Conservation (phyloP, 1,140 invertebrate genomes). For the Sycophila sp. region DNA sequence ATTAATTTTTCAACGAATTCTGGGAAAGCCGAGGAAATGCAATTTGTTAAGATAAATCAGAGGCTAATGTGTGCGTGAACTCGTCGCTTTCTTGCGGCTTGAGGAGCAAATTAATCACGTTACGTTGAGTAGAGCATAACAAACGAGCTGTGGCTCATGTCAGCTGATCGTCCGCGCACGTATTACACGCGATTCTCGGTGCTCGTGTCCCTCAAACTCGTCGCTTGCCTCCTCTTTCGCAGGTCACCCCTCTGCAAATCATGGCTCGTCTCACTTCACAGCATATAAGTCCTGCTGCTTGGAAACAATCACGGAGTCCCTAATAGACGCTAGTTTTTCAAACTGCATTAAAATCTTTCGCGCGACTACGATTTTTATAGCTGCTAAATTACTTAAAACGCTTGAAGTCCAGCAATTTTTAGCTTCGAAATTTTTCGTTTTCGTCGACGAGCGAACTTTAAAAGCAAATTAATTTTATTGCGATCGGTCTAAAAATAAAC, state of each 20-base stretch:
- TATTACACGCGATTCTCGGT: conserved; percentile 13
- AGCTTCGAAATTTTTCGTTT: too few species aligned
- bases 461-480: too few species aligned
- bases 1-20: conserved; percentile 28
- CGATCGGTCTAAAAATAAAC: too few species aligned
- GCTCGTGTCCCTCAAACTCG: conserved; percentile 13
- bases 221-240: neutral
- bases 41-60: conserved; percentile 36
- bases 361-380: neutral
- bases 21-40: conserved; percentile 14
- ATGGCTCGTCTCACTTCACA: too few species aligned
- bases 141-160: conserved; percentile 15
- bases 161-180: conserved; percentile 23
- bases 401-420: too few species aligned
- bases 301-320: too few species aligned
- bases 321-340: too few species aligned
- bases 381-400: neutral
- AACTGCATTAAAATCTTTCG: too few species aligned
- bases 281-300: too few species aligned
- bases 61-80: conserved; percentile 7
- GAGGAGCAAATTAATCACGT: conserved; percentile 29
- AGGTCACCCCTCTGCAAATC: too few species aligned
- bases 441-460: too few species aligned
- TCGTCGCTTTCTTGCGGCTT: neutral
- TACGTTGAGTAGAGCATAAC: conserved; percentile 9